A percentile compares a stretch with the other conserved stretches of the same genome.
These are phyloP conservation scores for Dendrolimus pini DNA, from an alignment of 2,888 invertebrate species.

Conservation along the genomic window DNA sequence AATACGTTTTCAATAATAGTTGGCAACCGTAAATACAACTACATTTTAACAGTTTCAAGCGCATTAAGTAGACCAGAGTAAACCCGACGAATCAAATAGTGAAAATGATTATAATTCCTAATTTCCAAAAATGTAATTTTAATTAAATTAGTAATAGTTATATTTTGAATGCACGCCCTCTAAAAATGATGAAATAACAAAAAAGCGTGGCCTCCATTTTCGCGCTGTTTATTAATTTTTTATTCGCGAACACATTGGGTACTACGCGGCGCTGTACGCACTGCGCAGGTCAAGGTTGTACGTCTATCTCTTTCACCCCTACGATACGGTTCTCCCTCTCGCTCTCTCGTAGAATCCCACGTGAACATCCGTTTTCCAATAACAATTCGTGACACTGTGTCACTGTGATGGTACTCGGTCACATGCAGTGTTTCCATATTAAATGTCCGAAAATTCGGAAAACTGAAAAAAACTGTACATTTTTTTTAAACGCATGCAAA, in stretches of 20 bases:
- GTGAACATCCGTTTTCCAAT: constrained; percentile 32
- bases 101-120: too few relatives aligned
- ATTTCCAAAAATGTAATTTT: too few relatives aligned
- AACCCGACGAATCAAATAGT: too few relatives aligned
- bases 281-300: constrained; percentile 61
- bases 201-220: constrained; percentile 22
- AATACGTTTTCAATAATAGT: too few relatives aligned
- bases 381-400: constrained; percentile 13
- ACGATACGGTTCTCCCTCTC: constrained; percentile 17
- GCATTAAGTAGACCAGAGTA: too few relatives aligned
- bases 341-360: constrained; percentile 26
- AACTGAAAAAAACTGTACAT: too few relatives aligned
- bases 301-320: constrained; percentile 29
- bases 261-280: constrained; percentile 24
- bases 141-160: too few relatives aligned
- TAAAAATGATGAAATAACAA: constrained; percentile 1
- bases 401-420: constrained; percentile 12
- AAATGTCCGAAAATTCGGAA: too few relatives aligned
- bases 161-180: background rate
- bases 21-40: too few relatives aligned
- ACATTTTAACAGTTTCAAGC: too few relatives aligned
- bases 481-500: too few relatives aligned
- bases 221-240: constrained; percentile 33
- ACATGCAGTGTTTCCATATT: constrained; percentile 2
- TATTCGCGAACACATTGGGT: constrained; percentile 25